Base-by-base conservation (phyloP, 2,888 invertebrate genomes). In the Protophormia terraenovae region DNA sequence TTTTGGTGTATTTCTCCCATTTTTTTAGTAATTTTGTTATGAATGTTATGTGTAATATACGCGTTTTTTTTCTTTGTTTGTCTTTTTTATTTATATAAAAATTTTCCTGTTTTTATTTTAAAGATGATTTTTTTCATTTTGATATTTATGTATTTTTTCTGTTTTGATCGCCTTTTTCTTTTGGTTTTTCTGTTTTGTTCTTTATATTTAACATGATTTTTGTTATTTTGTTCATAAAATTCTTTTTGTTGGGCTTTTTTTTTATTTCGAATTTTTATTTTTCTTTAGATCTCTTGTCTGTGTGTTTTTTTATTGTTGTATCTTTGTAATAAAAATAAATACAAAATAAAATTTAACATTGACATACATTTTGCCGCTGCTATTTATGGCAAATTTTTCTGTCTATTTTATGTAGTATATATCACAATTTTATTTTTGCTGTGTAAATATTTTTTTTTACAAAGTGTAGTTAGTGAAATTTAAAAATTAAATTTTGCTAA, bases 311-410 rank as follows among this genome's bases (percentile, higher is more conserved):
- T 35, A 5, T 22, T 2, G 5, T 24, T 27, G 5, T 24, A 60
- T 10, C 67, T 27, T 14, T 78, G 24, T 41, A 24, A 29, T 24
- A 38, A 41, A 58, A 64, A 77, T 45, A 50, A 29, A 69, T 14
- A 60, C 32, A n/a, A 62, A 62, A 69, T 55, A 62, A 62, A 62
- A 69, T 41, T 62, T 62, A 53, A 71, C 79, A 71, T 79, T 79
- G 79, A 79, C 79, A 79, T 45, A 72, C 71, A 53, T 79, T 66
- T 29, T 55, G 22, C 10, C 22, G 24, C 22, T 60, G n/a, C 38
- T 71, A 62, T 71, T 71, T 71, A 62, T 22, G 35, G 19, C 27
- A 71, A 60, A 66, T 35, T 78, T 69, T 79, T 67, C 55, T 14
- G 8, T 38, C 24, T n/a, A 27, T 60, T 60, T 60, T 29, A n/a